A percentile compares a stretch with the other conserved stretches of the same genome.
Evolutionary conservation across 2,113 vertebrate species (phyloP).

Genomic region (Pao palembangensis): DNA sequence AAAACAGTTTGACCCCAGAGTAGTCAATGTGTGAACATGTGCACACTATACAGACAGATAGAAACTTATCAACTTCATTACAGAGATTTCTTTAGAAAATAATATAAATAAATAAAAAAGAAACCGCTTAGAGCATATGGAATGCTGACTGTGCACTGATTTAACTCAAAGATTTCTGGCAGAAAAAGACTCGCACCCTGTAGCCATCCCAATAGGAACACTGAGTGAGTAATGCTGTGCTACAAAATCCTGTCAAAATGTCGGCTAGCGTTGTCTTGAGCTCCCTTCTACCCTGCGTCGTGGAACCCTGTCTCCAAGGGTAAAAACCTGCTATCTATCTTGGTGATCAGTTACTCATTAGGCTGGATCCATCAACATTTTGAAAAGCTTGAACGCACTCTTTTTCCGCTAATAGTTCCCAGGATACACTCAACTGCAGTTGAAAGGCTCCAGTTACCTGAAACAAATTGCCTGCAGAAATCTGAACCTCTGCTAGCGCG

Average conservation of each 20-base stretch:
- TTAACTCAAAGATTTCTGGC: conserved; percentile 64
- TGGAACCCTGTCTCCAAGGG: conserved; percentile 30
- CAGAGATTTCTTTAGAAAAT: conserved; percentile 48
- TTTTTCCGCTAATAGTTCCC: conserved; percentile 73
- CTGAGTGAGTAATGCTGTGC: conserved; percentile 63
- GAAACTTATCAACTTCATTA: conserved; percentile 51
- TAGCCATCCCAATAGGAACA: conserved; percentile 67
- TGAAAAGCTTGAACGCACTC: conserved; percentile 70
- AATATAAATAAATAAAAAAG: conserved; percentile 40
- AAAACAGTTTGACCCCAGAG: conserved; percentile 47
- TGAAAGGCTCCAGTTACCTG: conserved; percentile 79
- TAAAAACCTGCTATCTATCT: conserved; percentile 61
- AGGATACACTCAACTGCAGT: conserved; percentile 72
- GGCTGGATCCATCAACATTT: conserved; percentile 75
- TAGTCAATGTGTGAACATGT: conserved; percentile 32
- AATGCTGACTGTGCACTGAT: conserved; percentile 65
- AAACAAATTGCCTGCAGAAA: conserved; percentile 83
- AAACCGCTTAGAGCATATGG: conserved; percentile 59
- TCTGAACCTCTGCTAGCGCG: conserved; percentile 64
- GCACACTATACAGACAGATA: conserved; percentile 9
- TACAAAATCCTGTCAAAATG: conserved; percentile 48
- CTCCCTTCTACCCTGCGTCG: conserved; percentile 27
- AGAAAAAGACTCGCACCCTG: conserved; percentile 49
- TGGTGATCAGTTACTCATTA: conserved; percentile 76
- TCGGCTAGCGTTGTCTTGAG: conserved; percentile 49